Conservation (phyloP, 2,797 vertebrate species). For the Liparis tanakae region DNA sequence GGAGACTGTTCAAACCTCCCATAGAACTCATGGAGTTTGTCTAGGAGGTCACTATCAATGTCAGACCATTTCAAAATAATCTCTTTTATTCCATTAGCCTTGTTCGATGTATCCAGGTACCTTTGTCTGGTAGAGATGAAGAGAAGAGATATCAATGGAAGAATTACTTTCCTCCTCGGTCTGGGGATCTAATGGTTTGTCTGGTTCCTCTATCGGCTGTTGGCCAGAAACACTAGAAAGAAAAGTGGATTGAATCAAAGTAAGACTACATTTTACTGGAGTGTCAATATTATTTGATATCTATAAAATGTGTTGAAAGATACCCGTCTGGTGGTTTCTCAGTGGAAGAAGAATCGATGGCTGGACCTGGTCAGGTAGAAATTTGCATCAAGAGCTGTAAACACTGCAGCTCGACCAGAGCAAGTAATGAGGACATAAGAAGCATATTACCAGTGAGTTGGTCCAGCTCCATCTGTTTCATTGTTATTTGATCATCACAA, state of each 20-base stretch:
- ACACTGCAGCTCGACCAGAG: conserved; percentile 11
- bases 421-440: conserved; percentile 18
- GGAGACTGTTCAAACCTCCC: not conserved
- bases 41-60: not conserved
- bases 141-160: conserved; percentile 48
- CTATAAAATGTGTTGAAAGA: conserved; percentile 18
- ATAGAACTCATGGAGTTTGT: not conserved
- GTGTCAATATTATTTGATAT: conserved; percentile 1
- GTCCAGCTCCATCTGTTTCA: conserved; percentile 74
- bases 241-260: conserved; percentile 16
- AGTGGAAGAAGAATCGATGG: conserved; percentile 13
- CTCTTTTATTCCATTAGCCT: not conserved
- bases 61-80: not conserved
- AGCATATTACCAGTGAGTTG: conserved; percentile 66
- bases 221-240: conserved; percentile 48
- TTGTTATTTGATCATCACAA: conserved; percentile 72
- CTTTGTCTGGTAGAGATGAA: conserved; percentile 49
- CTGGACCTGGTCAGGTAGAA: conserved; percentile 51
- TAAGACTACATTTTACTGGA: conserved; percentile 10
- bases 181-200: conserved; percentile 32
- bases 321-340: conserved; percentile 67
- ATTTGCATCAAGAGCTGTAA: conserved; percentile 24
- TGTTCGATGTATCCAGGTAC: conserved; percentile 20
- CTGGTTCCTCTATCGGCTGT: conserved; percentile 40
- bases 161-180: conserved; percentile 29